Conservation (phyloP, 2,888 invertebrate species). For the Chrysodeixis includens region DNA sequence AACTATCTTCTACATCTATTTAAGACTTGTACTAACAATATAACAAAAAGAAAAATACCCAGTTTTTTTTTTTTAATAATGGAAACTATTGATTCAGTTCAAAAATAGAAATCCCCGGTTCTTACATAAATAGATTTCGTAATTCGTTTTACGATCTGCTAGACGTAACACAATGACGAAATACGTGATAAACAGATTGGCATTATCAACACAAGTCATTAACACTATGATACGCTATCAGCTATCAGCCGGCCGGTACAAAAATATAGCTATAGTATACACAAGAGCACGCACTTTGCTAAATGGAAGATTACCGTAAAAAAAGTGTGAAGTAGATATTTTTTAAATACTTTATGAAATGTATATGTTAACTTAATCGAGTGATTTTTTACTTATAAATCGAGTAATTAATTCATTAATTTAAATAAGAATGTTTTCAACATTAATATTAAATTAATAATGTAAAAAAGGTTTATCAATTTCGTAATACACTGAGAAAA, state of each 20-base stretch:
- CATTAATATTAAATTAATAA: slow-evolving; percentile 6
- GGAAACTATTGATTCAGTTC: neutral
- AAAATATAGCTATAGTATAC: slow-evolving; percentile 3
- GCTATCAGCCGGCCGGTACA: slow-evolving; percentile 13
- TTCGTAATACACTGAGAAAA: neutral
- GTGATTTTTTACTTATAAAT: slow-evolving; percentile 3
- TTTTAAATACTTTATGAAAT: slow-evolving; percentile 8
- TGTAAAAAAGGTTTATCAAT: neutral
- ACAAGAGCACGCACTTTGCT: neutral
- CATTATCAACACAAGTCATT: slow-evolving; percentile 39
- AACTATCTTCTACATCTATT: neutral
- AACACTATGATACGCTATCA: slow-evolving; percentile 23
- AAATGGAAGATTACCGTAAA: neutral
- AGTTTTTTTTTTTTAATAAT: neutral
- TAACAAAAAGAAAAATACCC: neutral
- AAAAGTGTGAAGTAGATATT: neutral
- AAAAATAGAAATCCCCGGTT: neutral
- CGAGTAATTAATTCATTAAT: slow-evolving; percentile 3
- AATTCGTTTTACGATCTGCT: neutral
- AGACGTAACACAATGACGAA: slow-evolving; percentile 14
- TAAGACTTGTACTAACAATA: neutral
- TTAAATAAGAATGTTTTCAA: slow-evolving; percentile 1
- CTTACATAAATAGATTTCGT: neutral
- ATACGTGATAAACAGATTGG: slow-evolving; percentile 21
- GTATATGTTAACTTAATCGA: slow-evolving; percentile 8